These are phyloP conservation scores for Octomys mimax DNA, from an alignment of 2,797 vertebrate species.

Conservation along the genomic window DNA sequence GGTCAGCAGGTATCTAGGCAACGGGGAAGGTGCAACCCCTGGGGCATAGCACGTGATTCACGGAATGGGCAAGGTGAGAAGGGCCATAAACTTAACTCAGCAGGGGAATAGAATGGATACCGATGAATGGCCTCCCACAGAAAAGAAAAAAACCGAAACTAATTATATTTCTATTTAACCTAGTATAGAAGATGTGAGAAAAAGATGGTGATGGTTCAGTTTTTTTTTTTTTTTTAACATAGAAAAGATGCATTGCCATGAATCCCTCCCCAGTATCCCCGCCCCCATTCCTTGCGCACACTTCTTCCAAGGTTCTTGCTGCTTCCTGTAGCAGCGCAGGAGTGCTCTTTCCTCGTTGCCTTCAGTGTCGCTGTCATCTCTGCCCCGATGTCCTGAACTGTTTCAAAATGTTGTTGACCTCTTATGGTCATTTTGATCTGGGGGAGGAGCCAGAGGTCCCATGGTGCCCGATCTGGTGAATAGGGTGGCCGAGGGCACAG, in stretches of 20 bases:
- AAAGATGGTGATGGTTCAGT: not conserved
- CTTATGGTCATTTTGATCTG: not conserved
- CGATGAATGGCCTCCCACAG: too few relatives aligned
- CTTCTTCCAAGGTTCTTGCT: not conserved
- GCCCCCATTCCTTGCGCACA: not conserved
- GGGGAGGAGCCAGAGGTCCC: not conserved
- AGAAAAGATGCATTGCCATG: not conserved
- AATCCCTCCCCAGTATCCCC: not conserved
- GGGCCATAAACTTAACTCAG: too few relatives aligned
- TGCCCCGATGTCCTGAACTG: not conserved
- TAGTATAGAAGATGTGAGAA: not conserved
- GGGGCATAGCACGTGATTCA: too few relatives aligned
- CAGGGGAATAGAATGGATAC: too few relatives aligned
- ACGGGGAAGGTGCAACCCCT: too few relatives aligned
- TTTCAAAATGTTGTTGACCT: not conserved
- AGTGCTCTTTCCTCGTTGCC: not conserved
- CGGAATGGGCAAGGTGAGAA: too few relatives aligned
- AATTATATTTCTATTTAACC: slow-evolving; percentile 15
- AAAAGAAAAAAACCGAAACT: not conserved
- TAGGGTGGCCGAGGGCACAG: not conserved
- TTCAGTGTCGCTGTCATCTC: not conserved
- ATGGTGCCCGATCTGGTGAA: not conserved
- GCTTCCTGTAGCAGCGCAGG: not conserved
- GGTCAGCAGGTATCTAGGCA: too few relatives aligned
- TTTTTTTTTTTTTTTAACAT: not conserved